Conservation (phyloP, 2,113 vertebrate species). For the Hydrochoerus hydrochaeris region DNA sequence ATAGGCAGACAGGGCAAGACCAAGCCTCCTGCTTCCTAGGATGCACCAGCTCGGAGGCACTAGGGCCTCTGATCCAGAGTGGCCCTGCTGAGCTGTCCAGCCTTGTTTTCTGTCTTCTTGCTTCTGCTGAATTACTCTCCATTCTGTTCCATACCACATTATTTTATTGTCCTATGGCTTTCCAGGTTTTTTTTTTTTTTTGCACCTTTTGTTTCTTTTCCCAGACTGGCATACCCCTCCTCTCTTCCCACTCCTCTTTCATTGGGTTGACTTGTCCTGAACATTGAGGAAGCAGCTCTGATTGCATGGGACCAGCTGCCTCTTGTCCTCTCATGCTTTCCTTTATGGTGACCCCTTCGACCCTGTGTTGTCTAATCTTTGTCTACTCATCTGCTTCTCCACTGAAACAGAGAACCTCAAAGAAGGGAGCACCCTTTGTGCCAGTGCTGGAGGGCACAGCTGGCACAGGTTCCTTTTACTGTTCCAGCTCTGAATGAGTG, state of each 20-base stretch:
- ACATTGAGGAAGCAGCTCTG: background rate
- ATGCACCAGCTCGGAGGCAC: background rate
- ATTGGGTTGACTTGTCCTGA: background rate
- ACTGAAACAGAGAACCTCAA: background rate
- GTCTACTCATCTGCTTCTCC: background rate
- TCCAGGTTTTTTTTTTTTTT: background rate
- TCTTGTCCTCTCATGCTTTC: background rate
- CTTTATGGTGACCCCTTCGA: background rate
- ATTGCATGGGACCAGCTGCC: background rate
- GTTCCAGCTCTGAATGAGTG: background rate
- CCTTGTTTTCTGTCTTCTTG: background rate
- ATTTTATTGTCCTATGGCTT: background rate
- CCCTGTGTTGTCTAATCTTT: background rate
- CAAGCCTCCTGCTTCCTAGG: background rate
- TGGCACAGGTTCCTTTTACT: background rate
- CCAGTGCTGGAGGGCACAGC: fast-evolving
- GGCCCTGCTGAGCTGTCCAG: background rate
- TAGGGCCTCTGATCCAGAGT: background rate
- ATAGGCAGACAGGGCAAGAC: background rate
- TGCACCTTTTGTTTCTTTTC: background rate
- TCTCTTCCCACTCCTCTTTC: background rate
- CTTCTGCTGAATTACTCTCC: background rate
- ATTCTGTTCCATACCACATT: background rate
- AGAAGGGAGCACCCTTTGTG: background rate
- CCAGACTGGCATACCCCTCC: no score